A percentile compares a stretch with the other conserved stretches of the same genome.
Conservation (phyloP, 2,888 invertebrate genomes). For the Notocelia uddmanniana region DNA sequence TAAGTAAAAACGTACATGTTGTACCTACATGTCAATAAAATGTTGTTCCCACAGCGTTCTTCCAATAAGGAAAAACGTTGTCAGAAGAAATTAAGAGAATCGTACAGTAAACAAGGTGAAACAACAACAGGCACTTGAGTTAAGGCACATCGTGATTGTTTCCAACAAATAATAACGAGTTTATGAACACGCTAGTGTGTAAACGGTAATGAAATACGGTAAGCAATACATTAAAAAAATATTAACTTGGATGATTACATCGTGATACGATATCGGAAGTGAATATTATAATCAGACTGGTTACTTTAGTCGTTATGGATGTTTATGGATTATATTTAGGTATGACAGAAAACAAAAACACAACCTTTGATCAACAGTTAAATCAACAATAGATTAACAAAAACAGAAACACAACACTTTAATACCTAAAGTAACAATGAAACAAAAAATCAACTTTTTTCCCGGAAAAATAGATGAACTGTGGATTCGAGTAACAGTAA, state of each 20-base stretch:
- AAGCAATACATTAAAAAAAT: too few species aligned
- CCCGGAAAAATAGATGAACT: constrained; percentile 8
- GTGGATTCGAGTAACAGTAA: constrained; percentile 2
- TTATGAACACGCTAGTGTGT: constrained; percentile 8
- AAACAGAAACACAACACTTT: constrained; percentile 40
- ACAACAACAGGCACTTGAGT: constrained; percentile 68
- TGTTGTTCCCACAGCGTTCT: constrained; percentile 62
- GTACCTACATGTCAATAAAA: constrained; percentile 23
- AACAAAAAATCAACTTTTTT: constrained; percentile 49
- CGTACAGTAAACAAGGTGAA: constrained; percentile 55
- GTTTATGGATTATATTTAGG: neutral
- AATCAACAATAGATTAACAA: constrained; percentile 52
- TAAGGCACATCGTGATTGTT: constrained; percentile 78
- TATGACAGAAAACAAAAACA: constrained; percentile 60
- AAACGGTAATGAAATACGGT: neutral
- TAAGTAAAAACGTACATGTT: neutral
- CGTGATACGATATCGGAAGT: neutral
- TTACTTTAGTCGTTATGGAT: neutral
- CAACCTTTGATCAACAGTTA: constrained; percentile 52
- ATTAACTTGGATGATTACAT: neutral
- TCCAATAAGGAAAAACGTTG: constrained; percentile 58
- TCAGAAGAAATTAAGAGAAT: constrained; percentile 59
- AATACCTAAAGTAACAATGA: constrained; percentile 44
- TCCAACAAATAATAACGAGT: constrained; percentile 49
- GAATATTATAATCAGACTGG: neutral